A percentile compares a stretch with the other conserved stretches of the same genome.
These are phyloP conservation scores for Ectropis crepuscularia DNA, from an alignment of 2,888 invertebrate genomes.

Conservation along the genomic window DNA sequence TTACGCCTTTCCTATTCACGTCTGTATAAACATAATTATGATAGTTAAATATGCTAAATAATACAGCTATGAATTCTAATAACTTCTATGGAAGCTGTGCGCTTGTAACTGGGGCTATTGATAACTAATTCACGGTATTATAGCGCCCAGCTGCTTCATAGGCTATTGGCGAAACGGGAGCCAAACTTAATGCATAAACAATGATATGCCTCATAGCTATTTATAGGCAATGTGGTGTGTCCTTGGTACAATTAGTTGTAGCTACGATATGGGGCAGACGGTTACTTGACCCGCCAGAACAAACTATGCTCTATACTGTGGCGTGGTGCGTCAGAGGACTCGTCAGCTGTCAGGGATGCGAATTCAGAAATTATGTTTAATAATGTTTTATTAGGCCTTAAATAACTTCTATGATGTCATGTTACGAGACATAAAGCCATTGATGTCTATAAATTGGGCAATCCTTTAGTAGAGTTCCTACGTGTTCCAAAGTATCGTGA, in stretches of 20 bases:
- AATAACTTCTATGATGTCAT: slow-evolving; percentile 53
- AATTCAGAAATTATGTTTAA: slow-evolving; percentile 38
- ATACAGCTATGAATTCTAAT: too few relatives aligned
- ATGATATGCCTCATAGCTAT: slow-evolving; percentile 11
- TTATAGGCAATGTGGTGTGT: slow-evolving; percentile 27
- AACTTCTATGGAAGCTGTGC: not conserved
- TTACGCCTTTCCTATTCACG: too few relatives aligned
- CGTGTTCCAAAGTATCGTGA: too few relatives aligned
- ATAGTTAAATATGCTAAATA: too few relatives aligned
- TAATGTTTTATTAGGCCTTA: slow-evolving; percentile 50
- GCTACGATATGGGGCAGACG: slow-evolving; percentile 33
- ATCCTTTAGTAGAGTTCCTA: too few relatives aligned
- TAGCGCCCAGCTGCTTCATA: slow-evolving; percentile 8
- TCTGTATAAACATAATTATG: too few relatives aligned
- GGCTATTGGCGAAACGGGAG: slow-evolving; percentile 7
- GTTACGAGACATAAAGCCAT: slow-evolving; percentile 31
- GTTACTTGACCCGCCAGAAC: slow-evolving; percentile 31
- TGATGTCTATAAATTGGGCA: slow-evolving; percentile 3
- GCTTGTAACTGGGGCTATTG: slow-evolving; percentile 9
- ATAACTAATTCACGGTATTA: slow-evolving; percentile 24
- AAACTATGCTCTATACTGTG: slow-evolving; percentile 24
- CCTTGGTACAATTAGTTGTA: slow-evolving; percentile 38
- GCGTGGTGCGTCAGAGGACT: slow-evolving; percentile 35
- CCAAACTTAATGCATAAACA: slow-evolving; percentile 17
- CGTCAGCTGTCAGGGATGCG: slow-evolving; percentile 29